These are phyloP conservation scores for Monomorium pharaonis DNA, from an alignment of 1,140 invertebrate species.

Conservation along the genomic window DNA sequence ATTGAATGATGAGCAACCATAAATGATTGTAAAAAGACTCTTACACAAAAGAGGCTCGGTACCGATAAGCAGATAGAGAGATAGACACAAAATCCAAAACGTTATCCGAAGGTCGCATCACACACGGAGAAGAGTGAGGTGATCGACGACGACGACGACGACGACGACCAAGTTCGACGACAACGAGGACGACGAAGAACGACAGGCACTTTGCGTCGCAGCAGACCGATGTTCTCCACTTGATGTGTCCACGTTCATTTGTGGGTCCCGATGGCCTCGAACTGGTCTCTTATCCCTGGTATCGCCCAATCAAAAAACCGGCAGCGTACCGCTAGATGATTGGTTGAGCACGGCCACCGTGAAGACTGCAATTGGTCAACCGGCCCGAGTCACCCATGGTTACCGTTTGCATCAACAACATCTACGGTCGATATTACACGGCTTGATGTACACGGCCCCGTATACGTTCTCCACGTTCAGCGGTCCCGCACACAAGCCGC, in stretches of 20 bases:
- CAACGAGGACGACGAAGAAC: constrained; percentile 16
- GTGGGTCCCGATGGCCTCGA: constrained; percentile 79
- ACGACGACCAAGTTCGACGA: constrained; percentile 16
- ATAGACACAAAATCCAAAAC: constrained; percentile 68
- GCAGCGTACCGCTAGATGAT: constrained; percentile 75
- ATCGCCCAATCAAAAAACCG: constrained; percentile 85
- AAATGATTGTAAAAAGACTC: constrained; percentile 58
- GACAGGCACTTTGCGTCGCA: constrained; percentile 31
- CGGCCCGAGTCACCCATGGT: constrained; percentile 80
- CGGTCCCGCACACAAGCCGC: constrained; percentile 41
- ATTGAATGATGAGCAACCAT: constrained; percentile 3
- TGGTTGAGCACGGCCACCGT: constrained; percentile 82
- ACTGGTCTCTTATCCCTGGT: constrained; percentile 83
- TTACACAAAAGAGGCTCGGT: constrained; percentile 50
- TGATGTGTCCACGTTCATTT: constrained; percentile 79
- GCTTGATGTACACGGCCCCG: constrained; percentile 56
- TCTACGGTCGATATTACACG: constrained; percentile 81
- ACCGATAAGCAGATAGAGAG: constrained; percentile 10
- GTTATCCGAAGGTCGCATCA: constrained; percentile 42
- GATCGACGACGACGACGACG: constrained; percentile 5
- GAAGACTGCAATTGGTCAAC: constrained; percentile 81
- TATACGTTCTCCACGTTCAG: constrained; percentile 27
- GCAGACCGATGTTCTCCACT: constrained; percentile 74
- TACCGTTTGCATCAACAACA: constrained; percentile 84
- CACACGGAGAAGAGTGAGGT: constrained; percentile 26